Evolutionary conservation across 2,113 vertebrate genomes (phyloP).

Genomic region (Ia io): DNA sequence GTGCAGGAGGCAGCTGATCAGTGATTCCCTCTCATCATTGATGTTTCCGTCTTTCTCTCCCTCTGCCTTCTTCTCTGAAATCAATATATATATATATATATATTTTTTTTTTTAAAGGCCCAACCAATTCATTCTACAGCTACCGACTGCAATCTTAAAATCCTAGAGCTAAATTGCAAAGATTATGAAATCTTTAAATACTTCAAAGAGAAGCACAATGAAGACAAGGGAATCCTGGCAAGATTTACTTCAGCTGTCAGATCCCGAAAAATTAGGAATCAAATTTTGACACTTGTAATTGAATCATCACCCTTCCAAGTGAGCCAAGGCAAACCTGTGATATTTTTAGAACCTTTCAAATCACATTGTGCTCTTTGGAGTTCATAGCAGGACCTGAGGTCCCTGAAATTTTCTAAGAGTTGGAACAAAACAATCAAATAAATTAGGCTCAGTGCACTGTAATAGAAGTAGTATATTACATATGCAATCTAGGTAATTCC

Average conservation of each 20-base stretch:
- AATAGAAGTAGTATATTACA: slow-evolving; percentile 1
- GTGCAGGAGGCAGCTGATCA: too few relatives aligned
- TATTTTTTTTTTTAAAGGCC: background rate
- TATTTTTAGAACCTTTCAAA: slow-evolving; percentile 84
- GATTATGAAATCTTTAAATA: slow-evolving; percentile 75
- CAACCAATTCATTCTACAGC: slow-evolving; percentile 57
- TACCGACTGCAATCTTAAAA: slow-evolving; percentile 65
- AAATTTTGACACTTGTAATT: slow-evolving; percentile 82
- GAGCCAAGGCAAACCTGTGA: slow-evolving; percentile 78
- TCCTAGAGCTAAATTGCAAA: slow-evolving; percentile 66
- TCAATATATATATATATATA: too few relatives aligned
- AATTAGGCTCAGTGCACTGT: slow-evolving; percentile 40
- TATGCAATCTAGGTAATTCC: background rate
- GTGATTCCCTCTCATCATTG: too few relatives aligned
- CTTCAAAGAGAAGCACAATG: slow-evolving; percentile 72
- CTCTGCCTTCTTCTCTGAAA: too few relatives aligned
- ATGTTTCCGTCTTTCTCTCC: too few relatives aligned
- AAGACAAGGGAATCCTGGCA: slow-evolving; percentile 79
- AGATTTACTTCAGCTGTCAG: slow-evolving; percentile 81
- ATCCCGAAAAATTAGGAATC: slow-evolving; percentile 80
- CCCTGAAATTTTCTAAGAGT: slow-evolving; percentile 45
- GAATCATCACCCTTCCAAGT: slow-evolving; percentile 80
- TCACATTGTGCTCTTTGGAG: slow-evolving; percentile 77
- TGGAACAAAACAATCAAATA: slow-evolving; percentile 48
- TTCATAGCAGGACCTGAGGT: slow-evolving; percentile 68